Percentiles rank a stretch among this genome's conserved stretches.
These are phyloP conservation scores for Anthonomus grandis DNA, from an alignment of 1,140 invertebrate genomes.

Conservation along the genomic window DNA sequence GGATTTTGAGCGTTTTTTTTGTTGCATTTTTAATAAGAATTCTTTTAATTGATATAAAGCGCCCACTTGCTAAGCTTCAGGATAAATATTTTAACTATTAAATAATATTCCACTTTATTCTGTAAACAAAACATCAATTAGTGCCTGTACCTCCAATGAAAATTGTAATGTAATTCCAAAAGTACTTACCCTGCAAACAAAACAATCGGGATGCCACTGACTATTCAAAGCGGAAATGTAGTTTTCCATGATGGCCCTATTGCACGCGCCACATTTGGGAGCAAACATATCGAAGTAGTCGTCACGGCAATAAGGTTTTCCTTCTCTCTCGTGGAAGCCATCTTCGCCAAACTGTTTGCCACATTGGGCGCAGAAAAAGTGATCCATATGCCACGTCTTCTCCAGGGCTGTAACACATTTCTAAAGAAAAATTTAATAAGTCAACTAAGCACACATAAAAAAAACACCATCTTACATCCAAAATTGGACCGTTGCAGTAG, in stretches of 20 bases:
- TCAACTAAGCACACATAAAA: not conserved
- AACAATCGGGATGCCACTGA: conserved; percentile 99
- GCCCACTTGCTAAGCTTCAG: too few relatives aligned
- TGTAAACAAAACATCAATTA: too few relatives aligned
- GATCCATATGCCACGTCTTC: conserved; percentile 98
- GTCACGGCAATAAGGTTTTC: conserved; percentile 89
- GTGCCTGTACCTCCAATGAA: too few relatives aligned
- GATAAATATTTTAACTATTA: too few relatives aligned
- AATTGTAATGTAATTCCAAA: too few relatives aligned
- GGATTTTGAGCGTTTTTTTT: too few relatives aligned
- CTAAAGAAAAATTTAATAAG: conserved; percentile 56
- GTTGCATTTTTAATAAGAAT: too few relatives aligned
- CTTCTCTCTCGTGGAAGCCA: conserved; percentile 91
- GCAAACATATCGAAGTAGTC: conserved; percentile 99
- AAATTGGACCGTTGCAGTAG: conserved; percentile 97
- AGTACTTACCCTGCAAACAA: conserved; percentile 94
- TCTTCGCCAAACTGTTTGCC: conserved; percentile 96
- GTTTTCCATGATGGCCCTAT: conserved; percentile 96
- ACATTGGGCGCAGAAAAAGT: conserved; percentile 99
- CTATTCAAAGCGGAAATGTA: conserved; percentile 97
- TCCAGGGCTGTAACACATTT: conserved; percentile 99
- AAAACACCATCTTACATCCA: conserved; percentile 72
- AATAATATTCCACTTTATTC: too few relatives aligned
- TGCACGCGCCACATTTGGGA: conserved; percentile 97
- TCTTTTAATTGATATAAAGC: too few relatives aligned